Evolutionary conservation across 2,888 invertebrate species (phyloP), one percentile per base, ranked within the genome.

Genomic region (Netelia virgata): DNA sequence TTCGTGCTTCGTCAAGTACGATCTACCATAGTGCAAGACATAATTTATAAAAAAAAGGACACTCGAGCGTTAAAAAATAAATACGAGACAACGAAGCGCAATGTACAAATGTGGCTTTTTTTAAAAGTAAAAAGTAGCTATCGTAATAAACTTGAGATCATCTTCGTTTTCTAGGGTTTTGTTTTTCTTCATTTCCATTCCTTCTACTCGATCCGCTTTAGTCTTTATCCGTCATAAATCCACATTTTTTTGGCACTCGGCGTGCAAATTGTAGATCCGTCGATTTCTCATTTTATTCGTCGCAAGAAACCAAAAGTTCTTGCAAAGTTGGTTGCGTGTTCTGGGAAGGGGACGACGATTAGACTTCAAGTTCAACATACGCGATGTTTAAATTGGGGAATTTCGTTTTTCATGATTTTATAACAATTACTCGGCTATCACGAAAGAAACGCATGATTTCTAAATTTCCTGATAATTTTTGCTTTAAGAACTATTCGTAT

Each of bases 81-180:
- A 93, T 93, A 92, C 90, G 90, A 92, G 88, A 90, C 88, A 91
- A 91, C 88, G 85, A 92, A 92, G 91, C 93, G 89, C 89, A 92
- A 92, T 93, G 89, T 92, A 93, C 92, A 93, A 90, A 88, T 77
- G 78, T 80, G 89, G 89, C 90, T 90, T 57, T 79, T 70, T 84
- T 75, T 68, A 68, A 72, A 75, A 64, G 75, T 79, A 89, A 88
- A 89, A 87, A 74, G 87, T 91, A 90, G 91, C 91, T 90, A 90
- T 87, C 87, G 87, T 89, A 89, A 88, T 81, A 90, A 90, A 90
- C 90, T 91, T 93, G 93, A 93, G 93, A 93, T 93, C 93, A 93
- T 91, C 91, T 89, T 90, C 89, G 88, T 89, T 87, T 91, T 86
- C 85, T 69, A 82, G 81, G 72, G 23, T 78, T 80, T 59, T 70